Percentiles rank a stretch among this genome's conserved stretches.
phyloP scores from a whole-genome alignment of 2,888 invertebrate species.

The Hypsopygia costalis region DNA sequence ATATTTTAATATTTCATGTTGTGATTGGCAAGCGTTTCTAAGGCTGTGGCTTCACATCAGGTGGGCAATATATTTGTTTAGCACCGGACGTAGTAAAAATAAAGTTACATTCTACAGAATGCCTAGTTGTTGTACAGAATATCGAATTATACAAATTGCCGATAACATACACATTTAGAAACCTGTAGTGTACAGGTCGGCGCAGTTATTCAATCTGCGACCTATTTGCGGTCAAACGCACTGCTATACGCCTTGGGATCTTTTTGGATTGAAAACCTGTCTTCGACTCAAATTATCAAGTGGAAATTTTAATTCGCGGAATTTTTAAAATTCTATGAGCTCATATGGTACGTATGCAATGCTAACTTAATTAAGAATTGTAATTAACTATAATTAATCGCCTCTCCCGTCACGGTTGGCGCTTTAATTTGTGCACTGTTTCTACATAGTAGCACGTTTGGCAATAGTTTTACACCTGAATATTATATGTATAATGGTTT shows the following conservation, averaged over 20 bases:
- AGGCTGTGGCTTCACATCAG: no score
- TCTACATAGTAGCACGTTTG: conserved; percentile 31
- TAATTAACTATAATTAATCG: conserved; percentile 56
- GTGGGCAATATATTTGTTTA: no score
- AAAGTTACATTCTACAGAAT: no score
- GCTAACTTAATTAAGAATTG: conserved; percentile 49
- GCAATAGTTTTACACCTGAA: no score
- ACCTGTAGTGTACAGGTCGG: conserved; percentile 52
- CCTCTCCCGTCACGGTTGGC: conserved; percentile 49
- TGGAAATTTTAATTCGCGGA: background rate
- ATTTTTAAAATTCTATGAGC: background rate
- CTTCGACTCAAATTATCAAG: background rate
- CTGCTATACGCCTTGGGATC: conserved; percentile 30
- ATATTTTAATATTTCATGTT: no score
- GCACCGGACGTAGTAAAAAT: no score
- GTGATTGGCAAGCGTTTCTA: no score
- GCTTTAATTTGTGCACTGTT: conserved; percentile 45
- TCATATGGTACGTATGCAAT: conserved; percentile 4
- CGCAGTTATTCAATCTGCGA: conserved; percentile 72
- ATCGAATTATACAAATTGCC: no score
- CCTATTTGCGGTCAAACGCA: conserved; percentile 72
- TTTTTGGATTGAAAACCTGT: background rate
- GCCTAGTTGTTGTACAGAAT: no score
- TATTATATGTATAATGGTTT: no score
- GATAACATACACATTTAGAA: conserved; percentile 66